Evolutionary conservation across 2,113 vertebrate species (phyloP), one percentile per base, ranked within the genome.

Genomic region (Corythoichthys haematopterus): DNA sequence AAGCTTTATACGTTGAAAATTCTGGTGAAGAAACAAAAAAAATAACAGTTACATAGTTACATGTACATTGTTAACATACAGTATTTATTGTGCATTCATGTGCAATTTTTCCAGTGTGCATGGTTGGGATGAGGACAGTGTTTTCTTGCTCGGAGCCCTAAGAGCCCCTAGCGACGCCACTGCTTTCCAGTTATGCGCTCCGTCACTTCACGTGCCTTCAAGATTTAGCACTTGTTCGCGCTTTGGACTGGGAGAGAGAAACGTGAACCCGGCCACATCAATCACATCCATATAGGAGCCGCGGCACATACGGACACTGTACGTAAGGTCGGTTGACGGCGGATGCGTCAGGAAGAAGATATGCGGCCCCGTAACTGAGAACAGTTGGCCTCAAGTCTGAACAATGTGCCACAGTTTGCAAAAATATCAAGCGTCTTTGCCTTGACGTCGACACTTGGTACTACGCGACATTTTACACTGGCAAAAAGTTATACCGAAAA

Each of bases 301-400:
- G 61, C 64, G 62, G 6, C 6, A 40, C 56, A 69, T 68, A 74
- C n/a, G 53, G 33, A 12, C 12, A 35, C 4, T 6, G 53, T 14
- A 35, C 12, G 35, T 55, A 56, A 71, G 64, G 61, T 64, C 66
- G 16, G 55, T 58, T 43, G 72, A 71, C 70, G 38, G 45, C 65
- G 69, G 80, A 67, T 51, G 70, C 65, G 12, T 57, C 62, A 48
- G 59, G 66, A 66, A 75, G 36, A 53, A 75, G 71, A 72, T 76
- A 64, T 43, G 37, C 58, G 52, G 14, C 75, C 36, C 77, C 74
- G 76, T 76, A 69, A 77, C 53, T 74, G 67, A 81, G 77, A 82
- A 80, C 16, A 52, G 35, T 7, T 15, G 16, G 16, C 35, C 46
- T 47, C 12, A 78, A 76, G 63, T 74, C 48, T 38, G 75, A 79